Evolutionary conservation across 35 echinoderm and acorn worm species (phyloP).

Genomic region (Apostichopus californicus): DNA sequence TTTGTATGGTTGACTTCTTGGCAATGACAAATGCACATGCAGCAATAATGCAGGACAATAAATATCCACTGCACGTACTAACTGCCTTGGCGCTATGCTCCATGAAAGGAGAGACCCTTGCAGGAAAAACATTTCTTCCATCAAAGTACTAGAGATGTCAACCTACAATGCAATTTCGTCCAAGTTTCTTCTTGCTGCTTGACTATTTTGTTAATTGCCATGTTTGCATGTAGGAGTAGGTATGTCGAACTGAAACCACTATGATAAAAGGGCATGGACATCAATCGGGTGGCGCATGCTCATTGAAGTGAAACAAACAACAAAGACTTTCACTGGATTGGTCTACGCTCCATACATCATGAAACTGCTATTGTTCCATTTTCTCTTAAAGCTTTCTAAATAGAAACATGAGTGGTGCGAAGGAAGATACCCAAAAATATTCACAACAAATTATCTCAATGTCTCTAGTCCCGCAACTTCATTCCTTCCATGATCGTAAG

Average conservation of each 20-base stretch:
- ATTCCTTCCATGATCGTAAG: too few species aligned
- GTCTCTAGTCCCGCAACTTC: too few species aligned
- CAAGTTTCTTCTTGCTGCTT: conserved; percentile 15
- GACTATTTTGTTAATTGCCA: background rate
- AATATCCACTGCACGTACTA: conserved; percentile 11
- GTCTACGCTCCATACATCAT: too few species aligned
- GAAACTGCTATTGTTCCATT: too few species aligned
- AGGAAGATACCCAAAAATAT: too few species aligned
- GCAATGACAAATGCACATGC: background rate
- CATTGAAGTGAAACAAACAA: too few species aligned
- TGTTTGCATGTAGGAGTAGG: background rate
- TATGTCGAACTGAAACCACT: background rate
- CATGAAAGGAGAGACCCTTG: background rate
- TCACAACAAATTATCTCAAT: too few species aligned
- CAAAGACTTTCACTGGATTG: too few species aligned
- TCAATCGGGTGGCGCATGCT: too few species aligned
- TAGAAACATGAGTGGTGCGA: too few species aligned
- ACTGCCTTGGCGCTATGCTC: conserved; percentile 12
- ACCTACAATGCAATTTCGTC: background rate
- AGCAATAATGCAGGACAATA: background rate
- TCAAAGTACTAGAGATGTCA: background rate
- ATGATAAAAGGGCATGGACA: too few species aligned
- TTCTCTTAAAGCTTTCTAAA: too few species aligned
- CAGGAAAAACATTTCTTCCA: background rate
- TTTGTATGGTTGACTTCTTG: background rate